Evolutionary conservation across 2,888 invertebrate species (phyloP).

Genomic region (Eristalinus aeneus): DNA sequence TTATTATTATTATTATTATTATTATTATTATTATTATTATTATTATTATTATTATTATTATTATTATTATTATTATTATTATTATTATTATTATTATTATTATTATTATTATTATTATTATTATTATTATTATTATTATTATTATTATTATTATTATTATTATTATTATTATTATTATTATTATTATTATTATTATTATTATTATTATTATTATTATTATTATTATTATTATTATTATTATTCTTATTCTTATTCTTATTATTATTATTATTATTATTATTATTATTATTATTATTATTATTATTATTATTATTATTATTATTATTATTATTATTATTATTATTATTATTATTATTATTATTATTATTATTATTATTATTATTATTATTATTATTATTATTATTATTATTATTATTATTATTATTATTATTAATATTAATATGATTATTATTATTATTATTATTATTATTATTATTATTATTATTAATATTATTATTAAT

Average conservation of each 20-base stretch:
- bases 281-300: constrained; percentile 2
- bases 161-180: too few relatives aligned
- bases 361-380: neutral
- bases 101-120: constrained; percentile 5
- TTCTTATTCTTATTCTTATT: neutral
- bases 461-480: constrained; percentile 6
- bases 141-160: neutral
- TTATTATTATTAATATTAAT: constrained; percentile 1
- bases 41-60: neutral
- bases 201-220: neutral
- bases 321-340: constrained; percentile 1
- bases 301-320: constrained; percentile 1
- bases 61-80: constrained; percentile 1
- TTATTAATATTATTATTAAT: neutral
- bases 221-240: constrained; percentile 2
- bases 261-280: constrained; percentile 4
- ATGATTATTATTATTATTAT: constrained; percentile 4
- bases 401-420: constrained; percentile 4
- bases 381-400: constrained; percentile 4
- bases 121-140: neutral
- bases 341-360: constrained; percentile 2
- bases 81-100: constrained; percentile 7
- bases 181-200: neutral
- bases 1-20: constrained; percentile 1
- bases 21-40: neutral